Evolutionary conservation across 1,140 invertebrate genomes (phyloP).

Genomic region (Lamellibrachia luymesi): DNA sequence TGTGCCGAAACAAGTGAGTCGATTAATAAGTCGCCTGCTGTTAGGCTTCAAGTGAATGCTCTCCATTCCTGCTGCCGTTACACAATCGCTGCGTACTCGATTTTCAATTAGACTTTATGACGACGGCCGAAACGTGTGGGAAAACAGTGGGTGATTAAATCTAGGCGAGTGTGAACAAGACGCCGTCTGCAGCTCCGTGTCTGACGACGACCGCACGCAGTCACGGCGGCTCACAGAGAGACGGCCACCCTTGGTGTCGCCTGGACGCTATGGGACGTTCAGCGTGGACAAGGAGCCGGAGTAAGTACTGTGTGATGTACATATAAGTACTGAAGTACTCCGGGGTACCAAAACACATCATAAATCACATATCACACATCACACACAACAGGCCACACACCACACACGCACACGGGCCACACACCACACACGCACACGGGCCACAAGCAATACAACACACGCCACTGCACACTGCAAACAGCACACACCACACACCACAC

Average conservation of each 20-base stretch:
- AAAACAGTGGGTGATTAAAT: not conserved
- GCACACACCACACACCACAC: too few species aligned
- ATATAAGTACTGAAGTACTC: not conserved
- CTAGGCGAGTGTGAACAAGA: not conserved
- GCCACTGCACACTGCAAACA: too few species aligned
- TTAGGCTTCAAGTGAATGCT: not conserved
- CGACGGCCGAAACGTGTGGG: not conserved
- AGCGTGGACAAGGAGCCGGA: not conserved
- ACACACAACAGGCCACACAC: too few species aligned
- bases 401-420: too few species aligned
- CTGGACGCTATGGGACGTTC: not conserved
- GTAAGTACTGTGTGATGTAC: not conserved
- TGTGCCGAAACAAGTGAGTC: not conserved
- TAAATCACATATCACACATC: too few species aligned
- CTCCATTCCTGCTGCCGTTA: not conserved
- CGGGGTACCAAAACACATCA: too few species aligned
- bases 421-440: too few species aligned
- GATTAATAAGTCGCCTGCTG: not conserved
- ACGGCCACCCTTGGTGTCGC: not conserved
- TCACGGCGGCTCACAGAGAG: too few species aligned
- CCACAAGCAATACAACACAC: too few species aligned
- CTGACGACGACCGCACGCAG: too few species aligned
- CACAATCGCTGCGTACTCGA: not conserved
- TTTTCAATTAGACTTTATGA: not conserved
- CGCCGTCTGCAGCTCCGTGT: not conserved